Percentiles rank a stretch among this genome's conserved stretches.
phyloP scores from a whole-genome alignment of 2,113 vertebrate genomes.

The Argyrosomus japonicus region DNA sequence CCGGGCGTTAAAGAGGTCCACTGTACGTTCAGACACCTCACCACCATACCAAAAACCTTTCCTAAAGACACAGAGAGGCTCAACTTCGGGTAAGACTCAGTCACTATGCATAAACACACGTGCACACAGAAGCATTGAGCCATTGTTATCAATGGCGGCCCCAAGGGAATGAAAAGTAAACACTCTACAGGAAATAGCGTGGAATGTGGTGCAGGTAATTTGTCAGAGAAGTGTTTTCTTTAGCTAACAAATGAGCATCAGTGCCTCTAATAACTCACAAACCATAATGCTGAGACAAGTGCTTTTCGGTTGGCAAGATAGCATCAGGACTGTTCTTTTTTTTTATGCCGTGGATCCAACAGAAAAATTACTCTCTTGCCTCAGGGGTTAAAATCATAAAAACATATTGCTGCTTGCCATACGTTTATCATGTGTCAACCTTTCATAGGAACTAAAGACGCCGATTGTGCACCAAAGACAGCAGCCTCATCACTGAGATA shows the following conservation, averaged over 20 bases:
- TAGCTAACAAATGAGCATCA: constrained; percentile 12
- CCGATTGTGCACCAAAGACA: not conserved
- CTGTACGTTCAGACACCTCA: constrained; percentile 86
- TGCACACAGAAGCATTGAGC: constrained; percentile 3
- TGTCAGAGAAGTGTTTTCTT: constrained; percentile 43
- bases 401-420: constrained; percentile 9
- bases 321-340: not conserved
- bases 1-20: constrained; percentile 83
- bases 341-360: not conserved
- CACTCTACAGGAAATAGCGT: constrained; percentile 43
- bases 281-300: constrained; percentile 4
- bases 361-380: not conserved
- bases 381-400: constrained; percentile 12
- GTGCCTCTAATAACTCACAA: not conserved
- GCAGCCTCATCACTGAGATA: not conserved
- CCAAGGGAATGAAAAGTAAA: constrained; percentile 45
- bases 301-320: constrained; percentile 3
- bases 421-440: not conserved
- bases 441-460: constrained; percentile 13
- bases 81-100: constrained; percentile 82
- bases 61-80: constrained; percentile 82
- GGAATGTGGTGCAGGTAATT: constrained; percentile 45
- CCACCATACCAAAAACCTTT: constrained; percentile 71
- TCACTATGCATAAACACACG: not conserved
- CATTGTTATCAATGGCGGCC: not conserved